A percentile compares a stretch with the other conserved stretches of the same genome.
These are phyloP conservation scores for Pomacea maculata DNA, from an alignment of 1,140 invertebrate genomes.

Conservation along the genomic window DNA sequence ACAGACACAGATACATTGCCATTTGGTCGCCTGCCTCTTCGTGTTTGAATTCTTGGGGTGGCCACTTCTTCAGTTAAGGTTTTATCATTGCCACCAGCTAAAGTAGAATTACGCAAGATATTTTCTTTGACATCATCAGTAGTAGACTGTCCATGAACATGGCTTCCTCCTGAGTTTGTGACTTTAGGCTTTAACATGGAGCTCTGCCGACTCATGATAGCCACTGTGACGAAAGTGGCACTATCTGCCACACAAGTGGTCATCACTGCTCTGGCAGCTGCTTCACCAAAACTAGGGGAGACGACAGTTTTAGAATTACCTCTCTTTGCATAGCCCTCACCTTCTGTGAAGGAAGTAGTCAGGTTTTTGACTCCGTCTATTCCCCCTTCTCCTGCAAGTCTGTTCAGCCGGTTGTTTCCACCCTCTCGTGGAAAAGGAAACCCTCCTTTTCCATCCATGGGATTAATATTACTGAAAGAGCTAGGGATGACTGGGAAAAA, in stretches of 20 bases:
- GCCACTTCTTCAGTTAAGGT: neutral
- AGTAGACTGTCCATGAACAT: neutral
- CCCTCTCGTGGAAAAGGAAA: neutral
- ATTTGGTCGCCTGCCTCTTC: constrained; percentile 1
- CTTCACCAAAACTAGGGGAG: constrained; percentile 51
- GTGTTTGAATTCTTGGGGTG: neutral
- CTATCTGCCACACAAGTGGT: constrained; percentile 51
- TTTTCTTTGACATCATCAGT: constrained; percentile 21
- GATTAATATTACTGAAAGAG: neutral
- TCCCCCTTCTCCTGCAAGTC: neutral
- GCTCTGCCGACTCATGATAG: constrained; percentile 47
- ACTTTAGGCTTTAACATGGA: neutral
- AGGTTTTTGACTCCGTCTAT: neutral
- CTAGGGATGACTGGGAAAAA: constrained; percentile 2
- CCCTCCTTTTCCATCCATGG: constrained; percentile 17
- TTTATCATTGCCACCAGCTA: neutral
- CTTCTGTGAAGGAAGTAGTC: constrained; percentile 2
- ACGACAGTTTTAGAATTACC: constrained; percentile 40
- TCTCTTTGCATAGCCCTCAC: constrained; percentile 18
- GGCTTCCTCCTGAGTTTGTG: neutral
- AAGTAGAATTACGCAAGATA: neutral
- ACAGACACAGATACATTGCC: neutral
- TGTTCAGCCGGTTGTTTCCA: neutral
- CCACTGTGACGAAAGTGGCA: constrained; percentile 53
- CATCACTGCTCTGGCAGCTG: constrained; percentile 52